Base-by-base conservation (phyloP, 2,113 vertebrate genomes). In the Neogale vison region DNA sequence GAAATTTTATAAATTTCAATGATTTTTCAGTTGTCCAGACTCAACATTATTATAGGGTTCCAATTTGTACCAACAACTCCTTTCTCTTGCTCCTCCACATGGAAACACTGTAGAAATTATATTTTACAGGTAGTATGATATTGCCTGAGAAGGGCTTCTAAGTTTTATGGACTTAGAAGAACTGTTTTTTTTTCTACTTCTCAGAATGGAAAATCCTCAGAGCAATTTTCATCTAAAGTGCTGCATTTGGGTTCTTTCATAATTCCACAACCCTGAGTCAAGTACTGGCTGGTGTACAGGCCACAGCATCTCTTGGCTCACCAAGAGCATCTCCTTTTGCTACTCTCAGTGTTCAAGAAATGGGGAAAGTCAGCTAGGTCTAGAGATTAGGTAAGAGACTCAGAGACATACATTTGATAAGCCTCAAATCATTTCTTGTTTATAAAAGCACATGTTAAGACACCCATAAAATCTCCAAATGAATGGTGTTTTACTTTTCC, bases 391-490 rank as follows among this genome's bases (percentile, higher is more conserved):
- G 83, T 96, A 55, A 88, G 71, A 95, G 31, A 72, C 67, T 84
- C 67, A 61, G 45, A 95, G 34, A 45, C 81, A 92, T 77, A 77
- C 59, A 29, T 93, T 92, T 88, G 77, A 92, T 90, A 94, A 88
- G 29, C 94, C 65, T 93, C 92, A 95, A 97, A 90, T 98, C 76
- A 97, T 91, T 93, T 95, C 72, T 74, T 96, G 50, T 97, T 96
- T 94, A 90, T 88, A 86, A 96, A 97, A 96, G 74, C 82, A 65
- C 61, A 61, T 6, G 5, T 67, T 87, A 90, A 86, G 83, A 86
- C 13, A 90, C 59, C 77, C 87, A 47, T 82, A 86, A 90, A 67
- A 86, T 95, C 88, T 90, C 81, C 79, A 80, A 93, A 95, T 93
- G 71, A 93, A 95, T 89, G 36, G 79, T 57, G 55, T 63, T 98